These are phyloP conservation scores for Pseudochirops cupreus DNA, from an alignment of 2,797 vertebrate genomes.

Conservation along the genomic window DNA sequence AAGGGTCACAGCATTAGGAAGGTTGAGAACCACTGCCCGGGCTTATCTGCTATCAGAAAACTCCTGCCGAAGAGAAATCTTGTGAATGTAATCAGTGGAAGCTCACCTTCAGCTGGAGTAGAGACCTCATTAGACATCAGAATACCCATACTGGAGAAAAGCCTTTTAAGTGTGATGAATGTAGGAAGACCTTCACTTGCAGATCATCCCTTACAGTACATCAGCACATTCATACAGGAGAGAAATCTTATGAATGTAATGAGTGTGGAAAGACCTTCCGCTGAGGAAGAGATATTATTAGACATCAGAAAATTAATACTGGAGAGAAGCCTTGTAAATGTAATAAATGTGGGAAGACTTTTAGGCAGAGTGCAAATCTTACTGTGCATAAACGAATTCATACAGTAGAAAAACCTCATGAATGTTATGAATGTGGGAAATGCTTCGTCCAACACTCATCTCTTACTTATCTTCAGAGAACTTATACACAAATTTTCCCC, in stretches of 20 bases:
- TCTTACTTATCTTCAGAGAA: conserved; percentile 70
- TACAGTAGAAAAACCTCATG: conserved; percentile 71
- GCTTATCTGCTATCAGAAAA: conserved; percentile 46
- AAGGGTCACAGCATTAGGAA: no score
- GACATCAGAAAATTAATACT: no score
- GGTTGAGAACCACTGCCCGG: no score
- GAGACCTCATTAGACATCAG: no score
- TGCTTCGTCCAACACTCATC: conserved; percentile 70
- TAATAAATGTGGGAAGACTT: no score
- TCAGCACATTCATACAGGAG: neutral
- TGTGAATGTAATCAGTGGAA: no score
- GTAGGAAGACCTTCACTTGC: conserved; percentile 70
- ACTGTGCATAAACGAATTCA: conserved; percentile 55
- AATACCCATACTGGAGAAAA: conserved; percentile 38
- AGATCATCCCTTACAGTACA: conserved; percentile 70
- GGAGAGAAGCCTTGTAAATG: no score
- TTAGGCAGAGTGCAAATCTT: no score
- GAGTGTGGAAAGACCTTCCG: no score
- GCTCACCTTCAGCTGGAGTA: no score
- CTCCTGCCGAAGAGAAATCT: neutral
- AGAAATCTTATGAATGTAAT: no score
- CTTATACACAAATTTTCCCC: conserved; percentile 29
- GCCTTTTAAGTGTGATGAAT: conserved; percentile 69
- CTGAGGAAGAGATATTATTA: no score
- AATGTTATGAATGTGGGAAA: conserved; percentile 71